Base-by-base conservation (phyloP, 2,797 vertebrate species). In the Pterois miles region DNA sequence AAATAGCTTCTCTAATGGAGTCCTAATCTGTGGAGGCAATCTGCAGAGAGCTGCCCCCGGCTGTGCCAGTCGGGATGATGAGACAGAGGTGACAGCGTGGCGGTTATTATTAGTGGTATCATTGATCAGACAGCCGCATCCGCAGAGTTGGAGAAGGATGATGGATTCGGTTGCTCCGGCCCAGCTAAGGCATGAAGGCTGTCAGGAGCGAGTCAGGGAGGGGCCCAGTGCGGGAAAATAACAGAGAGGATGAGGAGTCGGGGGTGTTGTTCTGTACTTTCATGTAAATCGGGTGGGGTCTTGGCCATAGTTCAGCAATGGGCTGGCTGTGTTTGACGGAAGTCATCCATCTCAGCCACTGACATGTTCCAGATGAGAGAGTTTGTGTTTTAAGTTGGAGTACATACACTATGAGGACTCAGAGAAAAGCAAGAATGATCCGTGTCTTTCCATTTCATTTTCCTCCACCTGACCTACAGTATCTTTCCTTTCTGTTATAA, bases 61-160 rank as follows among this genome's bases (percentile, higher is more conserved):
- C 93, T 86, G 81, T 90, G 92, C 86, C 83, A 90, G 89, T 91
- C 68, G 81, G 86, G 86, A 85, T 90, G 89, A 93, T 85, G 87
- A 91, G 93, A 92, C 83, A 71, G 92, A 93, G 93, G 93, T 92
- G 94, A 94, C 94, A 92, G 92, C 60, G 74, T 92, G 92, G 92
- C 93, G 84, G 94, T 95, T 95, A 95, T 95, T 95, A 95, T 95
- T 96, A 95, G 94, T 88, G 87, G 89, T 95, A 95, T 95, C 95
- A 95, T 95, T 95, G 95, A 96, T 95, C 94, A 95, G 95, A 92
- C 81, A 85, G 90, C 75, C 54, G 54, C 81, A 88, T 86, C 34
- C 58, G 86, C 74, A 78, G 81, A 77, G 86, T 80, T 88, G 76
- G 85, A 93, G 91, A 88, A 81, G 78, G 84, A 94, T 95, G 94